Base-by-base conservation (phyloP, 2,797 vertebrate species). In the Malacoctenus gilli region DNA sequence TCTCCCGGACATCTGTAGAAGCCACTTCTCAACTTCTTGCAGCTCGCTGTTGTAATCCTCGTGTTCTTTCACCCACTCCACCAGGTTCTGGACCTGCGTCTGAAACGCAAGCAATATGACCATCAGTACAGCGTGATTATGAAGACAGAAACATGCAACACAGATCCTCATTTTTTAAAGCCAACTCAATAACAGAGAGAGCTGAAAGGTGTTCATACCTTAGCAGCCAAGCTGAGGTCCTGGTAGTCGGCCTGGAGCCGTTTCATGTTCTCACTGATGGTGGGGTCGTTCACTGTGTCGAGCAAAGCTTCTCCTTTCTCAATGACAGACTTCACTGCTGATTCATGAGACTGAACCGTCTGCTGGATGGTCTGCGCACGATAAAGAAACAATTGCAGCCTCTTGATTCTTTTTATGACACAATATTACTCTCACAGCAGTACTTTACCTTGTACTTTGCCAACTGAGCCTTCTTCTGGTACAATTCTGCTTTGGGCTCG, bases 391-490 rank as follows among this genome's bases (percentile, higher is more conserved):
- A n/a, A n/a, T n/a, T n/a, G n/a, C n/a, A n/a, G n/a, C n/a, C n/a
- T n/a, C n/a, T n/a, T n/a, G n/a, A n/a, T n/a, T n/a, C n/a, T n/a
- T n/a, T n/a, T n/a, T n/a, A n/a, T n/a, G n/a, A n/a, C n/a, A n/a
- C n/a, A n/a, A n/a, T n/a, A n/a, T n/a, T n/a, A 2, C 30, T 3
- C 2, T 23, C 40, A 41, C 28, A 54, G 0, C 0, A 1, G 7
- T 16, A 2, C 2, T 1, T 58, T 49, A 82, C 97, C 95, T 98
- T 99, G 63, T 97, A 98, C 79, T 97, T 99, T 5, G 95, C 94
- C 8, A 99, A 83, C 28, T 99, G 97, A 16, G 96, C 96, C 84
- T 97, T 99, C 75, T 98, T 98, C 86, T 99, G 96, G 80, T 96
- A 98, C 3, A 99, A 92, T 64, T 99, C 97, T 32, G 92, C 93